Evolutionary conservation across 2,888 invertebrate genomes (phyloP).

Genomic region (Pristionchus fissidentatus): DNA sequence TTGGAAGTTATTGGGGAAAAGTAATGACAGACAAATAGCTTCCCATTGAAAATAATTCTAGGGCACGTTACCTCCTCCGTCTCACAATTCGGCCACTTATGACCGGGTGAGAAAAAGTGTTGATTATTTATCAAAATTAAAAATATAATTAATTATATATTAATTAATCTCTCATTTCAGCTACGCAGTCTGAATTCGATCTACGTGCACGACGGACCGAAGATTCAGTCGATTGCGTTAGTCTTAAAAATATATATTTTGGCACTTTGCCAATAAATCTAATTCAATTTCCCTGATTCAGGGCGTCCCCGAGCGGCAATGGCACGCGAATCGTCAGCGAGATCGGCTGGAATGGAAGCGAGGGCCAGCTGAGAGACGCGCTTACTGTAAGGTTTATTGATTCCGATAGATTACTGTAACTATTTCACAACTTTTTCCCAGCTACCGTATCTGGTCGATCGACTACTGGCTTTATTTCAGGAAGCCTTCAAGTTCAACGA

Average conservation of each 20-base stretch:
- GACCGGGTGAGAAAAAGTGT: too few species aligned
- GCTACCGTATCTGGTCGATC: not conserved
- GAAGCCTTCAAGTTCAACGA: constrained; percentile 34
- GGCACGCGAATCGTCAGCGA: not conserved
- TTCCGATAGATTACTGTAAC: not conserved
- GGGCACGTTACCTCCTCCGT: too few species aligned
- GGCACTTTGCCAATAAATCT: not conserved
- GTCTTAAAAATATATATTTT: too few species aligned
- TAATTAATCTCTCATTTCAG: not conserved
- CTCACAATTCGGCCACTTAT: too few species aligned
- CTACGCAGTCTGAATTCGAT: constrained; percentile 23
- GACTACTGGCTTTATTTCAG: not conserved
- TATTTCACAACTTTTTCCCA: not conserved
- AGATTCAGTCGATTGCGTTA: not conserved
- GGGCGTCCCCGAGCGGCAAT: not conserved
- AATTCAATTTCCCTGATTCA: not conserved
- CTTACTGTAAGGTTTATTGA: not conserved
- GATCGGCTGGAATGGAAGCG: constrained; percentile 34
- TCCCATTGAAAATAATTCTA: too few species aligned
- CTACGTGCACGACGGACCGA: constrained; percentile 31
- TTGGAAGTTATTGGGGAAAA: too few species aligned
- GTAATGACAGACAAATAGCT: too few species aligned
- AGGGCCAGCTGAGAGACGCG: constrained; percentile 11
- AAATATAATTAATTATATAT: not conserved
- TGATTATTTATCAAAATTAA: too few species aligned